Conservation (phyloP, 2,888 invertebrate genomes). For the Lordiphosa andalusiaca region DNA sequence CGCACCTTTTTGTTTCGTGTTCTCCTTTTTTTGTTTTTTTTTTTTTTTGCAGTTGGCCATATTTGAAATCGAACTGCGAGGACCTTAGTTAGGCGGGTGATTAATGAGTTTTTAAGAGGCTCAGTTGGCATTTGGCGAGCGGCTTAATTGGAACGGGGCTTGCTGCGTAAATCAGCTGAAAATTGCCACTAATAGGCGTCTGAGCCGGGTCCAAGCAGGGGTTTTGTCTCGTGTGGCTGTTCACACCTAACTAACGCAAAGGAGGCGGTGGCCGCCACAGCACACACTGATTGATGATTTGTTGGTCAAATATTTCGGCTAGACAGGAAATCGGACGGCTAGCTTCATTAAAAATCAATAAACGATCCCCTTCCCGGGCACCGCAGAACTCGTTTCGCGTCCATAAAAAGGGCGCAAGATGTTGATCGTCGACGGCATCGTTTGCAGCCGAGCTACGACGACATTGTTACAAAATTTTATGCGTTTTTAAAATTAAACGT, state of each 20-base stretch:
- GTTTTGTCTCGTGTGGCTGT: conserved; percentile 39
- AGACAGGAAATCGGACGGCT: conserved; percentile 56
- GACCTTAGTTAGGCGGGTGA: conserved; percentile 78
- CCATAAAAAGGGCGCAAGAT: conserved; percentile 62
- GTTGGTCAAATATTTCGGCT: conserved; percentile 63
- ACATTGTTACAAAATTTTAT: conserved; percentile 74
- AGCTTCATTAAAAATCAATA: conserved; percentile 79
- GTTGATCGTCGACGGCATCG: conserved; percentile 30
- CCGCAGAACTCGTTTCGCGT: conserved; percentile 26
- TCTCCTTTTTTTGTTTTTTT: too few species aligned
- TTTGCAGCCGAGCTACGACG: conserved; percentile 10
- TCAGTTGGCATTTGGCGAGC: conserved; percentile 69
- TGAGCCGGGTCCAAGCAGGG: conserved; percentile 4
- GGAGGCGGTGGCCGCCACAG: conserved; percentile 32
- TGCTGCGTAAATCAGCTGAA: conserved; percentile 78
- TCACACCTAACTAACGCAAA: conserved; percentile 57
- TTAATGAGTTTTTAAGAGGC: conserved; percentile 80
- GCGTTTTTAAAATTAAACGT: conserved; percentile 75
- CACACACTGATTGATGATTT: conserved; percentile 64
- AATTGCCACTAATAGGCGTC: conserved; percentile 77
- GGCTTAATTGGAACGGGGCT: conserved; percentile 76
- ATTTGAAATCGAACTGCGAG: conserved; percentile 71
- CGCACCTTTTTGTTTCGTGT: conserved; percentile 54
- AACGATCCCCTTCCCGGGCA: conserved; percentile 39
- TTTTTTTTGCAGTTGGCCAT: conserved; percentile 43